Base-by-base conservation (phyloP, 2,113 vertebrate genomes). In the Salvator merianae region DNA sequence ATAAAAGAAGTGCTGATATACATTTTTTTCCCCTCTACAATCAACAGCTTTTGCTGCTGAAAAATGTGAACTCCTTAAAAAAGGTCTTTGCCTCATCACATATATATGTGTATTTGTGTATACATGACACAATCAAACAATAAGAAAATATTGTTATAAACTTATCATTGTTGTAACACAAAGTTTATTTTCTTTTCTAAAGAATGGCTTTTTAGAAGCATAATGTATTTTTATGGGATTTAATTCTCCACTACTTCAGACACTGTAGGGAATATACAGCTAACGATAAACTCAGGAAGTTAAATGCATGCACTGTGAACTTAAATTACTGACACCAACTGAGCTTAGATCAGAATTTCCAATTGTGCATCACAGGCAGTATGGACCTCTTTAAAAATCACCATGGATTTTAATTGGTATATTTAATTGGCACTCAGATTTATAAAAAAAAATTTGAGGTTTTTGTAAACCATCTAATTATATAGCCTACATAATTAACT, bases 171-270 rank as follows among this genome's bases (percentile, higher is more conserved):
- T 85, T 79, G 13, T 87, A 71, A 88, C 88, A 88, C 66, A 90
- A 91, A 50, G 32, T 50, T 84, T n/a, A 40, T 55, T 92, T 92
- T 91, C 84, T 88, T 90, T 89, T 36, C 90, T 90, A 89, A 88
- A 89, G 14, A 59, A 20, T 4, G 0, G 36, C 34, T 83, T 90
- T 81, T 92, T 87, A 85, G 79, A 91, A 93, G 87, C 89, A 75
- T 93, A 88, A 84, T 93, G 80, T 80, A 73, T 62, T 88, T 95
- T 92, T 95, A 91, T 62, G 84, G 82, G 63, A 86, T 83, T 91
- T 89, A 87, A 88, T 88, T 90, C 83, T 71, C 68, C 63, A 83
- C 70, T 82, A 62, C 47, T 89, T 77, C 79, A 90, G 77, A 77
- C 92, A 76, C 62, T 80, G 34, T 70, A 89, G 86, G 84, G 95